Percentiles rank a stretch among this genome's conserved stretches.
Evolutionary conservation across 2,113 vertebrate genomes (phyloP).

Genomic region (Dryoscopus gambensis): DNA sequence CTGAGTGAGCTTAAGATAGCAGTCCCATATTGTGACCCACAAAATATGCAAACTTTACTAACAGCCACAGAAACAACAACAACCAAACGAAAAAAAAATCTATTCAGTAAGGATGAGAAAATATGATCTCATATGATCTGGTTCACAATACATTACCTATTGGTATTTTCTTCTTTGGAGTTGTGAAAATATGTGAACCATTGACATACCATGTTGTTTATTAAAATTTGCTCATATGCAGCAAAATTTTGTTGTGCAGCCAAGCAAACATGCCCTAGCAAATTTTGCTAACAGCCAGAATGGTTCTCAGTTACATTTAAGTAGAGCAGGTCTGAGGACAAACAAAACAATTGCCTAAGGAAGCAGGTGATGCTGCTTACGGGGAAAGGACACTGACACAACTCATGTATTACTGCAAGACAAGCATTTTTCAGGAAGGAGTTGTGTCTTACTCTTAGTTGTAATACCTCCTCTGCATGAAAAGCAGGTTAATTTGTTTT

Average conservation of each 20-base stretch:
- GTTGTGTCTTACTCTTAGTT: not conserved
- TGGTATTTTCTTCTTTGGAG: not conserved
- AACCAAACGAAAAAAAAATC: rapidly evolving
- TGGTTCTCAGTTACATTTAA: not conserved
- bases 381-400: not conserved
- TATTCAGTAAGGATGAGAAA: not conserved
- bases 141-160: not conserved
- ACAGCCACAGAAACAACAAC: not conserved
- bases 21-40: not conserved
- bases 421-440: not conserved
- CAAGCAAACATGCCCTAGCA: not conserved
- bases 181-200: not conserved
- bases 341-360: not conserved
- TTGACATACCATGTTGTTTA: not conserved
- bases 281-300: not conserved
- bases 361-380: not conserved
- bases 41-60: not conserved
- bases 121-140: not conserved
- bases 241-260: not conserved
- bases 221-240: not conserved
- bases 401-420: not conserved
- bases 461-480: not conserved
- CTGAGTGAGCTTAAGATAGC: not conserved
- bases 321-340: not conserved
- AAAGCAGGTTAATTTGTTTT: not conserved